Base-by-base conservation (phyloP, 2,113 vertebrate genomes). In the Apeltes quadracus region DNA sequence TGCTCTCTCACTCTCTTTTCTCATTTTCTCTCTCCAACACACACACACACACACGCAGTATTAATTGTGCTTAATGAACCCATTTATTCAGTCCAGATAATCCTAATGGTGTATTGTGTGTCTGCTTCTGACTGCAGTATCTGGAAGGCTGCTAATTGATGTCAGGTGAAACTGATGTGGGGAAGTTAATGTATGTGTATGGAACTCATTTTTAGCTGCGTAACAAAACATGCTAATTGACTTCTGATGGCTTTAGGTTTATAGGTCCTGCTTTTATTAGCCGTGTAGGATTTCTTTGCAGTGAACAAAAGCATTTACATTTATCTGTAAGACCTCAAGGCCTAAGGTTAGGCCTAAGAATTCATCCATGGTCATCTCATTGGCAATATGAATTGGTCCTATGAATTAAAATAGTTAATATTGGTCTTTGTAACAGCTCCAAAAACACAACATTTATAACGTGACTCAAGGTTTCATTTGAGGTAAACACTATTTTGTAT, bases 11-110 rank as follows among this genome's bases (percentile, higher is more conserved):
- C 25, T 16, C 1, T 25, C 48, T 53, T 59, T 23, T 50, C 32
- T 46, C 25, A 16, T 25, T 44, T 23, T 61, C 48, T 53, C 36
- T 56, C 13, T 44, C 32, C 7, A 38, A 34, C 20, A 63, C 58
- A 63, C 38, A 63, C 51, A 64, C 15, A 22, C 23, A 61, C 48
- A 75, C 34, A 61, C 34, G 65, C 1, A 50, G n/a, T 29, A 72
- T 43, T 74, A 29, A 74, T 82, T 79, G 79, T 71, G 44, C 15
- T 53, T 81, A 87, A 84, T 87, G 76, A 79, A 73, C 69, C 57
- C 23, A 59, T 75, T 72, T 32, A 76, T 78, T 81, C 38, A 61
- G 75, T 75, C 65, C 38, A 81, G 69, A 81, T 81, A 81, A 76
- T 81, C 74, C 59, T 73, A 67, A 80, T 78, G 41, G 56, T 58